Conservation (phyloP, 2,797 vertebrate species). For the Chelon labrosus region DNA sequence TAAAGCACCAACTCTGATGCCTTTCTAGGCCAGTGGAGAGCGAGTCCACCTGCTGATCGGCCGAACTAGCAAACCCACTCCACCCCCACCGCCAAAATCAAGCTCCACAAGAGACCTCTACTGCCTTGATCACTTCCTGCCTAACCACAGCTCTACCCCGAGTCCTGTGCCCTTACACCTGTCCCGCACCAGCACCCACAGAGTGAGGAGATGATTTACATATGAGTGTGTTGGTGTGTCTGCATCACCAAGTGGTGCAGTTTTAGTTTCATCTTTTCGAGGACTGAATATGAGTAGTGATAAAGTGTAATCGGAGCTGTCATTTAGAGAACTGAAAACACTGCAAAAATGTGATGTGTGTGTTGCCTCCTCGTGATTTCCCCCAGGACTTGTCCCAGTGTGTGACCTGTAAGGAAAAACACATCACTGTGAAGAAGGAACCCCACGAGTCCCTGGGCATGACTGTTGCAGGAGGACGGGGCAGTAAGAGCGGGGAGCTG, state of each 20-base stretch:
- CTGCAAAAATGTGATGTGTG: conserved; percentile 6
- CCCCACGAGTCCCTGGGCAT: conserved; percentile 97
- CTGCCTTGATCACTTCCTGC: conserved; percentile 88
- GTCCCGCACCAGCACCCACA: conserved; percentile 91
- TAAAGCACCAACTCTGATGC: conserved; percentile 16
- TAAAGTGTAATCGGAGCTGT: not conserved
- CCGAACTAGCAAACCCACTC: conserved; percentile 88
- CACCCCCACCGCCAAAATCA: conserved; percentile 86
- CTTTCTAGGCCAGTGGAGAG: conserved; percentile 93
- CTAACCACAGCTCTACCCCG: conserved; percentile 85
- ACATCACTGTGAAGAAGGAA: conserved; percentile 97
- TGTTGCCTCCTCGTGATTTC: conserved; percentile 11
- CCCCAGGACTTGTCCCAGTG: conserved; percentile 95
- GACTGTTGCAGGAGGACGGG: conserved; percentile 97
- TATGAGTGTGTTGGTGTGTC: not conserved
- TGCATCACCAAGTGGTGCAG: not conserved
- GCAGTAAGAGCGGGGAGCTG: conserved; percentile 97
- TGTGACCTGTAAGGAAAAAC: conserved; percentile 97
- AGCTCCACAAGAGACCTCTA: conserved; percentile 90
- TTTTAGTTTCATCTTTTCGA: conserved; percentile 2
- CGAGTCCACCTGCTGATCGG: conserved; percentile 93
- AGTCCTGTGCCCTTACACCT: conserved; percentile 91
- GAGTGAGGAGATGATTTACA: conserved; percentile 83
- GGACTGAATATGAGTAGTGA: not conserved
- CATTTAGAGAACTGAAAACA: not conserved